Evolutionary conservation across 1,140 invertebrate species (phyloP).

Genomic region (Geopemphigus sp.): DNA sequence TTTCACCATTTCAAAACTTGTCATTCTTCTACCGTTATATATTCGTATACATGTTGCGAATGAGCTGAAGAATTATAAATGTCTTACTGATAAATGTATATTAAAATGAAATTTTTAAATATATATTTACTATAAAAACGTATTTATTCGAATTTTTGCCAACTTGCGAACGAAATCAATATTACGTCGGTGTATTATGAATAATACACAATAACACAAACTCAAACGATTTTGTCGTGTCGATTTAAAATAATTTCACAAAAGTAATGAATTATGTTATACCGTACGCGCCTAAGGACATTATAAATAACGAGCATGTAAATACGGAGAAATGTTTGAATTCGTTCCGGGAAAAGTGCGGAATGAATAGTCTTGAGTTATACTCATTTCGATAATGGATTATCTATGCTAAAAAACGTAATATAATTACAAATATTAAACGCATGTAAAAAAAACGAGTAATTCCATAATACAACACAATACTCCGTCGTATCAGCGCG

Average conservation of each 20-base stretch:
- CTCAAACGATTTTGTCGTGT: neutral
- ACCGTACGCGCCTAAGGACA: neutral
- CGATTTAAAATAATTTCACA: neutral
- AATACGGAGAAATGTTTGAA: neutral
- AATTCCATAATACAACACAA: neutral
- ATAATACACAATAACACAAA: too few relatives aligned
- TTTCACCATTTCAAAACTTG: too few relatives aligned
- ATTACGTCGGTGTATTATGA: neutral
- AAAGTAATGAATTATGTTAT: neutral
- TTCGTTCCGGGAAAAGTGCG: neutral
- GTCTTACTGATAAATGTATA: too few relatives aligned
- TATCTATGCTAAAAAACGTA: neutral
- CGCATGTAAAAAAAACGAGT: neutral
- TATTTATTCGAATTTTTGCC: too few relatives aligned
- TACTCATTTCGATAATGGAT: neutral
- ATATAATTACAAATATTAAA: neutral
- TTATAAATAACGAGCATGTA: neutral
- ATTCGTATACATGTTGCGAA: too few relatives aligned
- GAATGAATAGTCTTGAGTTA: neutral
- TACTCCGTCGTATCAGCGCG: neutral
- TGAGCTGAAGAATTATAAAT: too few relatives aligned
- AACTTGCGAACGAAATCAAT: neutral
- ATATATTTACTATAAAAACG: too few relatives aligned
- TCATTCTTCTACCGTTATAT: too few relatives aligned
- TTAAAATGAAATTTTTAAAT: too few relatives aligned